Base-by-base conservation (phyloP, 2,797 vertebrate genomes). In the Babyrousa celebensis region DNA sequence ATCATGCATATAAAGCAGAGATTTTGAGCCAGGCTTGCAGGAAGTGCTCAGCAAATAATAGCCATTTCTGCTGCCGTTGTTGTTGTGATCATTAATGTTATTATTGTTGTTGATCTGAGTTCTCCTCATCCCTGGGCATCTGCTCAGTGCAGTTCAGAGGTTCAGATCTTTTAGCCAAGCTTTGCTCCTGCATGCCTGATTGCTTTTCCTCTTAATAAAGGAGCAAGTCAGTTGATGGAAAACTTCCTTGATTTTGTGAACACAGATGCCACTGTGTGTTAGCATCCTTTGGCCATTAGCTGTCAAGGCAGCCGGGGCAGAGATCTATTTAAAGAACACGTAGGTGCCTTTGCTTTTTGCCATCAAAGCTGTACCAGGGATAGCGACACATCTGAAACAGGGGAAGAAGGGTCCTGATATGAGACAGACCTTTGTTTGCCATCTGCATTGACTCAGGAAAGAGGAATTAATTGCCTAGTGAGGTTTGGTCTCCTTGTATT, bases 261-360 rank as follows among this genome's bases (percentile, higher is more conserved):
- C 16, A 12, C 70, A 84, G 87, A 68, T 94, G 96, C 95, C 70
- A 36, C 60, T 90, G 72, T 18, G 6, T 5, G 48, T 97, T 88
- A 95, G 78, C 60, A 18, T 96, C 95, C 96, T 65, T 40, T 90
- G 91, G 60, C 94, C 94, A n/a, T 93, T 77, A 43, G 77, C 94
- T 94, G 83, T 95, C 94, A 79, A 40, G 43, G 85, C 90, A 67
- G 88, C 74, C 58, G 71, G 91, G 83, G 85, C 43, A 60, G 94
- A 23, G 77, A 77, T 89, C 96, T 96, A 96, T 96, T 97, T 96
- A 95, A 97, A 97, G 96, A 94, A 84, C 71, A 92, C 1, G 8
- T 87, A 92, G 87, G 65, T 88, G 79, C n/a, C 71, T 80, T 89
- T 89, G 63, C 12, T 56, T 52, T 78, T 84, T 79, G 56, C 79